Evolutionary conservation across 2,113 vertebrate species (phyloP).

Genomic region (Astur gentilis): DNA sequence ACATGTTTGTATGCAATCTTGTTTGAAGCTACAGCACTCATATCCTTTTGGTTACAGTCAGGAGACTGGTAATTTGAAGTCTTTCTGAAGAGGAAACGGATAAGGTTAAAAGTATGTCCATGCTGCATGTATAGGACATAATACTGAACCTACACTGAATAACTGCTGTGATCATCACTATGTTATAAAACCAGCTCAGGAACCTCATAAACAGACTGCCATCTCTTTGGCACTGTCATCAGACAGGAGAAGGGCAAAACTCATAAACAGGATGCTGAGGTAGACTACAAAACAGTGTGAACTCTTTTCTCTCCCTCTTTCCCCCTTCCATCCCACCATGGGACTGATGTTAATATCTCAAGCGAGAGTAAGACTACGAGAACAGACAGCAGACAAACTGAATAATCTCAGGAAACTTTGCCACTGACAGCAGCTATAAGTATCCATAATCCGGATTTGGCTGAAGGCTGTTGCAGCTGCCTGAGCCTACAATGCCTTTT

Average conservation of each 20-base stretch:
- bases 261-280: neutral
- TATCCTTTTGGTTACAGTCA: neutral
- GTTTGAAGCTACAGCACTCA: neutral
- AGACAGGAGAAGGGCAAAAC: neutral
- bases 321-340: neutral
- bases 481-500: neutral
- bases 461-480: neutral
- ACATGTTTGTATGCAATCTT: neutral
- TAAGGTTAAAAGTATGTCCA: neutral
- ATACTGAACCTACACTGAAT: neutral
- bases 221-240: neutral
- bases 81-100: neutral
- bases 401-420: neutral
- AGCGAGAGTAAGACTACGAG: neutral
- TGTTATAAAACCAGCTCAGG: neutral
- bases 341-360: neutral
- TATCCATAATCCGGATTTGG: neutral
- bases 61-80: neutral
- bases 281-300: neutral
- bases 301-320: neutral
- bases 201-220: neutral
- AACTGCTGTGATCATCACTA: neutral
- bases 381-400: neutral
- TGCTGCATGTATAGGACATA: neutral
- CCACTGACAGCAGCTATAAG: neutral